Evolutionary conservation across 2,797 vertebrate species (phyloP), one percentile per base, ranked within the genome.

Genomic region (Dryobates pubescens): DNA sequence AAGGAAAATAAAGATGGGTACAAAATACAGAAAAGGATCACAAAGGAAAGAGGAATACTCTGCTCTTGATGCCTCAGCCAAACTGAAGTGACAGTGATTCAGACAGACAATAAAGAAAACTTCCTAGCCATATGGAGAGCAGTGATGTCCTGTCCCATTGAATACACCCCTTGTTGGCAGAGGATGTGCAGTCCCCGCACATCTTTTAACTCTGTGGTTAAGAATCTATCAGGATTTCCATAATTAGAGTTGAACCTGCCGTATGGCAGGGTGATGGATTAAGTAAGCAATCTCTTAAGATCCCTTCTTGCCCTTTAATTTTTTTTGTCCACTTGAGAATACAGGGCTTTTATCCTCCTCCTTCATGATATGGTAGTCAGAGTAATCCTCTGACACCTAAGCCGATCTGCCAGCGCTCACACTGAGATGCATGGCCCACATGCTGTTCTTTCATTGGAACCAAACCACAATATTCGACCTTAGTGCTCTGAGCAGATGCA

Each of bases 241-340:
- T 74, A 93, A 87, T 89, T 71, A 54, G 36, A 84, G 49, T 51
- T 73, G 57, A 92, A 74, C 15, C 18, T 88, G 54, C 36, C 75
- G 64, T 93, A 86, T 56, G 78, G 72, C 62, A 71, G 65, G 68
- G 65, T 61, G 45, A 54, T 30, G 61, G 86, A 82, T 92, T 90
- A 93, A 90, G 64, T 49, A 73, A 94, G 27, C 49, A 63, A 64
- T 79, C 34, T 70, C 67, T 78, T 73, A 61, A 88, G 41, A 78
- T 74, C 53, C 57, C n/a, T 72, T 45, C 38, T 61, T 68, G 30
- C 53, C 45, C 38, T 88, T 38, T 62, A 53, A 22, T 5, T 59
- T 86, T 85, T 85, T 87, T 64, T 64, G 63, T 82, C 61, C 20
- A 13, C 36, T 53, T 53, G 34, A 86, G 53, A 76, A 94, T 86